These are phyloP conservation scores for Clarias batrachus DNA, from an alignment of 2,113 vertebrate species.

Conservation along the genomic window DNA sequence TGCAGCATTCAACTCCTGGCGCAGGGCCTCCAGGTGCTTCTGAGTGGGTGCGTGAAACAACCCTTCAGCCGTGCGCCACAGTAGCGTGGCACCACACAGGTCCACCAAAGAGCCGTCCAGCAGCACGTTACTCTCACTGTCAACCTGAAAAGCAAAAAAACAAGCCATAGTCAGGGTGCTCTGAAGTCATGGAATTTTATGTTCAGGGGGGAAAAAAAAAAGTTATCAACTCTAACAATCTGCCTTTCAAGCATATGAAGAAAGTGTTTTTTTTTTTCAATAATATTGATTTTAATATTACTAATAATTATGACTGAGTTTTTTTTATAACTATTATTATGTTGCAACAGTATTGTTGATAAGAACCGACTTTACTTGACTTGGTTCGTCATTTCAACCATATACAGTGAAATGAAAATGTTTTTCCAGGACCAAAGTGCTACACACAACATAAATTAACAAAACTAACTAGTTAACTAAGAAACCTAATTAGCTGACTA, in stretches of 20 bases:
- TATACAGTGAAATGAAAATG: too few species aligned
- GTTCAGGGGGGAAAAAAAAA: too few species aligned
- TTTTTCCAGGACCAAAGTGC: too few species aligned
- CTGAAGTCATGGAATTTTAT: neutral
- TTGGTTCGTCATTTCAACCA: too few species aligned
- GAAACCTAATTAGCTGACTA: too few species aligned
- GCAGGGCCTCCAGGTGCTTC: slow-evolving; percentile 95
- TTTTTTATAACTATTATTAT: neutral
- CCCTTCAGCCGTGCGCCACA: slow-evolving; percentile 94
- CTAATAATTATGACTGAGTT: neutral
- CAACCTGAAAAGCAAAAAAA: slow-evolving; percentile 75
- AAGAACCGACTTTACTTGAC: too few species aligned
- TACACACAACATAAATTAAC: too few species aligned
- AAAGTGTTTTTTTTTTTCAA: neutral
- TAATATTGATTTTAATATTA: neutral
- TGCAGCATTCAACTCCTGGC: slow-evolving; percentile 94
- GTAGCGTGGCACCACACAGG: slow-evolving; percentile 91
- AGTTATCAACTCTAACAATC: neutral
- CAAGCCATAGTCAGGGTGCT: neutral
- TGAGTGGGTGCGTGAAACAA: slow-evolving; percentile 92
- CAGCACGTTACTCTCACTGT: slow-evolving; percentile 91
- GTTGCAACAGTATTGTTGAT: too few species aligned
- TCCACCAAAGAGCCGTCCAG: slow-evolving; percentile 95
- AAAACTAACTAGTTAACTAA: too few species aligned
- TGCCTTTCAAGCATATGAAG: neutral